A percentile compares a stretch with the other conserved stretches of the same genome.
phyloP scores from a whole-genome alignment of 2,888 invertebrate species.

The Trissonchulus sp. region DNA sequence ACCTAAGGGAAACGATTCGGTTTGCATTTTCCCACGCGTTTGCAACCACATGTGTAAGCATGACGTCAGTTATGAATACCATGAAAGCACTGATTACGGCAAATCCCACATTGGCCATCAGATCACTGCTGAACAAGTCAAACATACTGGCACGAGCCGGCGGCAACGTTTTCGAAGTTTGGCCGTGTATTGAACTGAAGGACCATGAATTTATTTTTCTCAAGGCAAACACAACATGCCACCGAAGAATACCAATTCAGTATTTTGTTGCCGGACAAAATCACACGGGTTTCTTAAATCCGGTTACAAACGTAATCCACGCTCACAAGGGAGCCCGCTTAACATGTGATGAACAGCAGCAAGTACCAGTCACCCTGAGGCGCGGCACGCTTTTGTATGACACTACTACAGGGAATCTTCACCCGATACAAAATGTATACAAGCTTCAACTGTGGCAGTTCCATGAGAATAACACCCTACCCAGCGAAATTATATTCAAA shows the following conservation, averaged over 20 bases:
- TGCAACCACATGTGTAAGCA: not conserved
- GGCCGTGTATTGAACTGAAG: not conserved
- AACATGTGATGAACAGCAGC: not conserved
- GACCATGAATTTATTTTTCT: not conserved
- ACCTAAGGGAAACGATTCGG: not conserved
- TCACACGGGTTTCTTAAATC: conserved; percentile 4
- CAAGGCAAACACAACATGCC: not conserved
- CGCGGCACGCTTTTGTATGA: not conserved
- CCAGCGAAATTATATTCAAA: too few species aligned
- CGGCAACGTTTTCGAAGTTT: not conserved
- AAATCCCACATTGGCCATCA: not conserved
- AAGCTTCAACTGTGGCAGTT: too few species aligned
- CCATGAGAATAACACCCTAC: too few species aligned
- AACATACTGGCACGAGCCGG: not conserved
- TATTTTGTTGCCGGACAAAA: not conserved
- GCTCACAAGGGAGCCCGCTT: not conserved
- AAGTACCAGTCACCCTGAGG: not conserved
- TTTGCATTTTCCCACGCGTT: not conserved
- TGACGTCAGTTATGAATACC: not conserved
- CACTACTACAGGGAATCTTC: too few species aligned
- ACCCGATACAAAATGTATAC: too few species aligned
- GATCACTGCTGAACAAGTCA: not conserved
- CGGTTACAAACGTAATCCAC: not conserved
- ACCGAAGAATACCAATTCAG: not conserved
- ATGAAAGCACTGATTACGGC: not conserved